Base-by-base conservation (phyloP, 2,888 invertebrate species). In the Coenonympha glycerion region DNA sequence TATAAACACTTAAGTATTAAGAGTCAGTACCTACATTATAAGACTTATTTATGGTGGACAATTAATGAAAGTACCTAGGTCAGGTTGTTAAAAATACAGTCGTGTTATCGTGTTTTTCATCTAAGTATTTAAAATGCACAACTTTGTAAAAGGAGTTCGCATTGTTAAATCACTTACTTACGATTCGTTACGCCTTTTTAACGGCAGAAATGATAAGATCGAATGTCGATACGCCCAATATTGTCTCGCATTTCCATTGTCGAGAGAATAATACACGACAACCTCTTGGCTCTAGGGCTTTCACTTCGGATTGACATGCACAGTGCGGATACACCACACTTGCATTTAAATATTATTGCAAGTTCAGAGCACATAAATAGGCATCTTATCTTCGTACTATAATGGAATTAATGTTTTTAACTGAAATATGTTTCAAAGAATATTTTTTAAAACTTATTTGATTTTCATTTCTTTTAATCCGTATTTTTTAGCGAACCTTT, bases 111-210 rank as follows among this genome's bases (percentile, higher is more conserved):
- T 16, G 24, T 24, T 39, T 24, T 39, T 15, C 15, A 39, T 39
- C 22, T 24, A 15, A 15, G 15, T 5, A 15, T 39, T 22, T 6
- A 37, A 45, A 55, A 53, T 55, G 47, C 48, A 46, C 75, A 79
- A 53, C 49, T 58, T 52, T 53, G 56, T 61, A 51, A 57, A 79
- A 73, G 71, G 76, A 74, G 76, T 72, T 73, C 71, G 71, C 79
- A 73, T 80, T 68, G 71, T 78, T 80, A 82, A 80, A 80, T 79
- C 79, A 69, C 68, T 83, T 85, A 84, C 80, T 80, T 75, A 78
- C 82, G 79, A 76, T 78, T 81, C 77, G 77, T 72, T 85, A 77
- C 75, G 73, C 69, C 76, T 80, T 69, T 79, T 82, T 79, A 75
- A 73, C 71, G 59, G 63, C 66, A 58, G 66, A 71, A 61, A 68